Evolutionary conservation across 1,140 invertebrate species (phyloP), one percentile per base, ranked within the genome.

Genomic region (Pseudobourletiella spinata): DNA sequence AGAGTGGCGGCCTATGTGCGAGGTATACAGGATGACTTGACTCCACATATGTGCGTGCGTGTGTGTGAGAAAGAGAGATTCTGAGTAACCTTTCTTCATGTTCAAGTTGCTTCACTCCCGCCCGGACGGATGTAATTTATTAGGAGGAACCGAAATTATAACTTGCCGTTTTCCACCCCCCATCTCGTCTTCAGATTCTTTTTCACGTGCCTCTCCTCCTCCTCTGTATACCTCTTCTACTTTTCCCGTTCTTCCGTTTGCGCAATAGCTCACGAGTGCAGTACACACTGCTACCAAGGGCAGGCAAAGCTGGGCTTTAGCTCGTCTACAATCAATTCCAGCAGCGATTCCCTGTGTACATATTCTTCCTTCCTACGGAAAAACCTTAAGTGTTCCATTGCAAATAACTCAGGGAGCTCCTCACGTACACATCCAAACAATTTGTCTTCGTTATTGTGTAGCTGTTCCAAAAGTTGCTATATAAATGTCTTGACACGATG

Each of bases 111-210:
- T 11, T 11, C n/a, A n/a, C 35, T 11, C 11, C 11, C 6, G 20
- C 6, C 20, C 44, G 44, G 44, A 48, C 44, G 44, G 44, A 48
- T 48, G 44, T 48, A 48, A 48, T 48, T 48, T 48, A 48, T 48
- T 48, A 48, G 44, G 44, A 48, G 44, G 20, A 4, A 22, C 44
- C 6, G 44, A 48, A 48, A 48, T 48, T 48, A 48, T 48, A 48
- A 48, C 6, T 48, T 22, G 44, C 44, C 44, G 44, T 48, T 48
- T 48, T 48, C 6, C 44, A 18, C 20, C 18, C 20, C 44, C 44
- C 8, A 6, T 48, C 4, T 18, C 44, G 20, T 8, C 20, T 48
- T 22, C 18, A 18, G 22, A 6, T 15, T 48, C 11, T 48, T 6
- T 48, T 11, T 22, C 18, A 8, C 6, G 44, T 11, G 11, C 22